phyloP scores from a whole-genome alignment of 2,113 vertebrate species.

The Girardinichthys multiradiatus region DNA sequence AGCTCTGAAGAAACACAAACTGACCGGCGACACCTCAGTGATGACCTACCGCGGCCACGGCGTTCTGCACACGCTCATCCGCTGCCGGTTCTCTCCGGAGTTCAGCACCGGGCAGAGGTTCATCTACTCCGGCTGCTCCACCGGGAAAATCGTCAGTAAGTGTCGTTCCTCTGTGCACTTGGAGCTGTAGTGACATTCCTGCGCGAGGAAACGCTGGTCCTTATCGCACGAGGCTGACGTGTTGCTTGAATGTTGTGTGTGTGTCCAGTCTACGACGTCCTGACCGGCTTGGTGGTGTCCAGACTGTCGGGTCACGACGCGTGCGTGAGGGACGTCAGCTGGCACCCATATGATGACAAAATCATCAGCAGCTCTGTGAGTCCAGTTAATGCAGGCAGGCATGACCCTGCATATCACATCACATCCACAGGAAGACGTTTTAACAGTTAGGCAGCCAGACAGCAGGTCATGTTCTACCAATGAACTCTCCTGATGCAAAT shows the following conservation, averaged over 20 bases:
- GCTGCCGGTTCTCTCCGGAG: slow-evolving; percentile 89
- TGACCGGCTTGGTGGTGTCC: slow-evolving; percentile 85
- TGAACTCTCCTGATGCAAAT: too few species aligned
- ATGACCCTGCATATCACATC: slow-evolving; percentile 1
- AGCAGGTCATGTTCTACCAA: neutral
- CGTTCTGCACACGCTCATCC: slow-evolving; percentile 90
- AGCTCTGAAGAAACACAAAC: slow-evolving; percentile 89
- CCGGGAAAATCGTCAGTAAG: slow-evolving; percentile 90
- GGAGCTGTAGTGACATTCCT: too few species aligned
- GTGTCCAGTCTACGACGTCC: slow-evolving; percentile 86
- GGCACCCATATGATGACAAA: slow-evolving; percentile 90
- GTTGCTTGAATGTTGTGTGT: neutral
- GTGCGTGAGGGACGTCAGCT: slow-evolving; percentile 90
- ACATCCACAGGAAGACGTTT: neutral
- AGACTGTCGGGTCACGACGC: slow-evolving; percentile 87
- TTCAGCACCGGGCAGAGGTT: slow-evolving; percentile 90
- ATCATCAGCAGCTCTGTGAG: slow-evolving; percentile 93
- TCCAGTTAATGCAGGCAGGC: slow-evolving; percentile 12
- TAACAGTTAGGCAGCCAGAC: neutral
- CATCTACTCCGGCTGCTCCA: slow-evolving; percentile 93
- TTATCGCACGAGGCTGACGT: neutral
- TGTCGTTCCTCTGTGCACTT: slow-evolving; percentile 7
- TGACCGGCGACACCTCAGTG: slow-evolving; percentile 89
- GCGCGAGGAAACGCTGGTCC: neutral
- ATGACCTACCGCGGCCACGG: slow-evolving; percentile 94